These are phyloP conservation scores for Sternotherus odoratus DNA, from an alignment of 2,797 vertebrate genomes.

Conservation along the genomic window DNA sequence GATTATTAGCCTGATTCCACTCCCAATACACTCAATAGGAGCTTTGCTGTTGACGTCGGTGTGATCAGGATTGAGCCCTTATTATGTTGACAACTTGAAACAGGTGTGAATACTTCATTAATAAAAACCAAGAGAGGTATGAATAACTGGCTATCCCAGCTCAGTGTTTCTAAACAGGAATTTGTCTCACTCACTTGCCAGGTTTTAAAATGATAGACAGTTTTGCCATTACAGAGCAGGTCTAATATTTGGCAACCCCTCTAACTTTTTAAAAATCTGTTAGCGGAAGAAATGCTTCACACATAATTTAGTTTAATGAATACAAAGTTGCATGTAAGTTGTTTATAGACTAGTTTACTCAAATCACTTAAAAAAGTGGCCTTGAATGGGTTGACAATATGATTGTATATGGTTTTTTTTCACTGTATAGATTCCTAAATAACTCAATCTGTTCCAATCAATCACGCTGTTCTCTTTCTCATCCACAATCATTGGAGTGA, in stretches of 20 bases:
- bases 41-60: background rate
- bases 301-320: background rate
- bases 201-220: background rate
- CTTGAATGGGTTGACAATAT: background rate
- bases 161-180: background rate
- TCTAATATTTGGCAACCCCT: background rate
- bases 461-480: background rate
- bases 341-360: background rate
- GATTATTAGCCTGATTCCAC: constrained; percentile 4
- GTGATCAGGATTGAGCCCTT: background rate
- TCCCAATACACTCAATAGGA: constrained; percentile 23
- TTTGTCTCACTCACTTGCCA: background rate
- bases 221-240: background rate
- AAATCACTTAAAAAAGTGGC: background rate
- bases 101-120: fast-evolving
- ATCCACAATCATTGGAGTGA: background rate
- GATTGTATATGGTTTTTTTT: background rate
- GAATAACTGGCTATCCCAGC: background rate
- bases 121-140: background rate
- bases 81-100: constrained; percentile 21
- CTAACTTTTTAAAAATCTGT: background rate
- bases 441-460: background rate
- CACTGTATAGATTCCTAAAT: background rate
- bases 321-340: background rate
- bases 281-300: background rate